Percentiles rank a stretch among this genome's conserved stretches.
These are phyloP conservation scores for Nymphalis io DNA, from an alignment of 1,140 invertebrate genomes.

Conservation along the genomic window DNA sequence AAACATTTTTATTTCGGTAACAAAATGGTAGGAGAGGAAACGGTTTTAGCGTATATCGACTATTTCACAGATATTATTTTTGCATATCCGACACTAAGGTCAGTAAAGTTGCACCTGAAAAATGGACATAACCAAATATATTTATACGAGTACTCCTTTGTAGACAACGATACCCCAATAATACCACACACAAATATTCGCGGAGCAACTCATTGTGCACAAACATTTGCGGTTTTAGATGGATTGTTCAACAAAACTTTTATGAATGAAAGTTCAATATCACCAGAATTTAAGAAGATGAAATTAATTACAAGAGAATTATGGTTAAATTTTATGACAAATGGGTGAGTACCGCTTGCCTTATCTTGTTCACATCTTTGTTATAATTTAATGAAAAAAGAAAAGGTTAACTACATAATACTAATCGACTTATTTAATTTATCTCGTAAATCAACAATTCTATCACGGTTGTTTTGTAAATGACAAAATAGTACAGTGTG, in stretches of 20 bases:
- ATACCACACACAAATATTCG: slow-evolving; percentile 43
- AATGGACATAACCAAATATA: slow-evolving; percentile 54
- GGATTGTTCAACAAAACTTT: slow-evolving; percentile 13
- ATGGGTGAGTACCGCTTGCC: slow-evolving; percentile 42
- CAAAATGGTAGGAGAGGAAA: slow-evolving; percentile 40
- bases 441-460: too few species aligned
- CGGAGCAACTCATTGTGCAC: slow-evolving; percentile 52
- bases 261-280: slow-evolving; percentile 24
- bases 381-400: too few species aligned
- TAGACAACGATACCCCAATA: slow-evolving; percentile 26
- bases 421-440: background rate
- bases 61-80: slow-evolving; percentile 56
- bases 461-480: too few species aligned
- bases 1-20: slow-evolving; percentile 59
- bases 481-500: too few species aligned
- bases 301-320: slow-evolving; percentile 44
- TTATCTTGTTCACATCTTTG: background rate
- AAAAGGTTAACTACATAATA: background rate
- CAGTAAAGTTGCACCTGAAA: slow-evolving; percentile 47
- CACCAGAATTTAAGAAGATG: slow-evolving; percentile 38
- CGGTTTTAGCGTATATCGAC: slow-evolving; percentile 47
- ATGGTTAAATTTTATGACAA: slow-evolving; percentile 55
- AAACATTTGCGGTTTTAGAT: slow-evolving; percentile 45
- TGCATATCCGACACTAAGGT: slow-evolving; percentile 44
- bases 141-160: slow-evolving; percentile 60